A percentile compares a stretch with the other conserved stretches of the same genome.
Evolutionary conservation across 2,113 vertebrate species (phyloP).

Genomic region (Laterallus jamaicensis): DNA sequence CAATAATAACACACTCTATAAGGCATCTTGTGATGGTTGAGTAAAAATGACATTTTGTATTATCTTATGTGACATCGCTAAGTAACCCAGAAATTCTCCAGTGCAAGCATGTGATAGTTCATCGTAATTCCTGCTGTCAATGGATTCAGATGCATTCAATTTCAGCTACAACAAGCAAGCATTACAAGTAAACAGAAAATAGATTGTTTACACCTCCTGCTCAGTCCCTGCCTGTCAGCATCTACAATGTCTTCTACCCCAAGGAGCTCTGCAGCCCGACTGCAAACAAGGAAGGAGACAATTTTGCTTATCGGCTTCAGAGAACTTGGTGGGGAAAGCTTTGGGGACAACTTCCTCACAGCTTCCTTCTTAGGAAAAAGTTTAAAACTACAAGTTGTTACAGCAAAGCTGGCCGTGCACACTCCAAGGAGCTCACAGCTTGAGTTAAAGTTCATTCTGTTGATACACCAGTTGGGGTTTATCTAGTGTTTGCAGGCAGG

Average conservation of each 20-base stretch:
- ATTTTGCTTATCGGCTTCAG: not conserved
- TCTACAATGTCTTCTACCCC: not conserved
- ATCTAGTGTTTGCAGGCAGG: not conserved
- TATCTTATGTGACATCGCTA: not conserved
- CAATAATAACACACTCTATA: not conserved
- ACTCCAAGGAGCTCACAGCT: not conserved
- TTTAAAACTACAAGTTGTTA: not conserved
- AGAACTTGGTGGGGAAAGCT: not conserved
- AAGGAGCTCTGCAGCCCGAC: not conserved
- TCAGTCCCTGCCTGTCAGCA: not conserved
- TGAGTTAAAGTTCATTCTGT: not conserved
- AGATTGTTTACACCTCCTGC: not conserved
- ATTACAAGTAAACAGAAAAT: not conserved
- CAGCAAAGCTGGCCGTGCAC: not conserved
- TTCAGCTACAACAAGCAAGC: not conserved
- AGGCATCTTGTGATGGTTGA: not conserved
- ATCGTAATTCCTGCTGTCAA: not conserved
- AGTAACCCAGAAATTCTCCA: constrained; percentile 7
- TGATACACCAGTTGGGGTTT: not conserved
- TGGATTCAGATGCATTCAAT: not conserved
- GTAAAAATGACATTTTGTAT: constrained; percentile 18
- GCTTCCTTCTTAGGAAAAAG: not conserved
- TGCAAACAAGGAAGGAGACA: not conserved
- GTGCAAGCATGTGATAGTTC: not conserved
- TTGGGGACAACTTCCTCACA: not conserved